Evolutionary conservation across 2,888 invertebrate species (phyloP).

Genomic region (Fissipunctia ypsillon): DNA sequence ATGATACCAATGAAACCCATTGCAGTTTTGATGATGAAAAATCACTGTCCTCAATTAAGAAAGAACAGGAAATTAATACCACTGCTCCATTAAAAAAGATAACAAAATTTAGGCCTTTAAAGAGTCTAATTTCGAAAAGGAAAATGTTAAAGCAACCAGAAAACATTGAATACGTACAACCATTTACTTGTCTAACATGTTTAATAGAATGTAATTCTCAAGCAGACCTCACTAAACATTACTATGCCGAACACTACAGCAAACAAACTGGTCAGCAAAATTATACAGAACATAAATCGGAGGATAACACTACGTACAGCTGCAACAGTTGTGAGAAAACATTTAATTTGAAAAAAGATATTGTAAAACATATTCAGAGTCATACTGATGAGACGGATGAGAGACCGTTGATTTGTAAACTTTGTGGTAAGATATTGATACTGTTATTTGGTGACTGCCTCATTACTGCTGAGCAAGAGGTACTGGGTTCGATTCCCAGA

Average conservation of each 20-base stretch:
- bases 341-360: constrained; percentile 70
- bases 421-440: constrained; percentile 79
- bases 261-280: constrained; percentile 31
- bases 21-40: constrained; percentile 46
- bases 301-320: constrained; percentile 68
- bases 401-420: constrained; percentile 81
- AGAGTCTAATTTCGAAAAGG: constrained; percentile 18
- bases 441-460: not conserved
- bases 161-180: constrained; percentile 28
- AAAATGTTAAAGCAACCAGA: constrained; percentile 25
- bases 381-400: constrained; percentile 73
- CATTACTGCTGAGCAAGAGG: not conserved
- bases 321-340: constrained; percentile 76
- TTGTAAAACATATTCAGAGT: constrained; percentile 72
- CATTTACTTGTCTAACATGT: constrained; percentile 76
- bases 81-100: not conserved
- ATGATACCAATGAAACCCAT: constrained; percentile 17
- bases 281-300: constrained; percentile 58
- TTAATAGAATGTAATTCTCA: constrained; percentile 68
- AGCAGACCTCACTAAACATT: constrained; percentile 73
- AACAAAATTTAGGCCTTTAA: constrained; percentile 7
- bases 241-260: constrained; percentile 66
- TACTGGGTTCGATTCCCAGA: not conserved
- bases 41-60: constrained; percentile 18
- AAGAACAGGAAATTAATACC: constrained; percentile 13